Base-by-base conservation (phyloP, 2,797 vertebrate genomes). In the Rhinoraja longicauda region DNA sequence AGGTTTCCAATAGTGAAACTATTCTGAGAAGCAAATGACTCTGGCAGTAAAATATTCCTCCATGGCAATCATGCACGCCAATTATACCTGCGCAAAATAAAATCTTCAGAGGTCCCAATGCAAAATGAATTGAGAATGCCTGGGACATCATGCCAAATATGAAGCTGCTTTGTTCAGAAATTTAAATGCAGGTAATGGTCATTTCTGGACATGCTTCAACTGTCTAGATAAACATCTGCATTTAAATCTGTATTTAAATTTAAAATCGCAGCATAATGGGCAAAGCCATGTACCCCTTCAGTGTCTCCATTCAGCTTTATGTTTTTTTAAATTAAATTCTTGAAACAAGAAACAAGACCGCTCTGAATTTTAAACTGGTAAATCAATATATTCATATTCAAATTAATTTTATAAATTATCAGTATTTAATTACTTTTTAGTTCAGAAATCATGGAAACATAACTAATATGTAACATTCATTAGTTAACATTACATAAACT, bases 211-310 rank as follows among this genome's bases (percentile, higher is more conserved):
- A 5, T 53, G 45, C 45, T 53, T 6, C 45, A 53, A 53, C 45
- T 4, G 0, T 53, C 45, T 53, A 53, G 45, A 53, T 32, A 36
- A 72, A 7, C 36, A 91, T 64, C 36, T 91, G 67, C 24, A 73
- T 73, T 91, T 91, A 90, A 90, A 91, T 64, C 36, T 91, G 67
- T 24, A 73, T 73, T 91, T 91, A 90, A 90, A 70, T 90, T 4
- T 19, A 29, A 36, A 70, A 72, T 21, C 26, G 21, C 88, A 36
- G 21, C 45, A 91, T 36, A 45, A 64, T 91, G 19, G 32, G 36
- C 39, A 72, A 45, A 36, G 36, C 32, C 67, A 45, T 32, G 39
- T 36, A 45, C 19, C 88, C 88, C 36, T 10, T 39, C 10, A 73
- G 39, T 91, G 32, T 72, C 4, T 91, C 67, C 1, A 39, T 45